Conservation (phyloP, 1,140 invertebrate genomes). For the Bombus balteatus region DNA sequence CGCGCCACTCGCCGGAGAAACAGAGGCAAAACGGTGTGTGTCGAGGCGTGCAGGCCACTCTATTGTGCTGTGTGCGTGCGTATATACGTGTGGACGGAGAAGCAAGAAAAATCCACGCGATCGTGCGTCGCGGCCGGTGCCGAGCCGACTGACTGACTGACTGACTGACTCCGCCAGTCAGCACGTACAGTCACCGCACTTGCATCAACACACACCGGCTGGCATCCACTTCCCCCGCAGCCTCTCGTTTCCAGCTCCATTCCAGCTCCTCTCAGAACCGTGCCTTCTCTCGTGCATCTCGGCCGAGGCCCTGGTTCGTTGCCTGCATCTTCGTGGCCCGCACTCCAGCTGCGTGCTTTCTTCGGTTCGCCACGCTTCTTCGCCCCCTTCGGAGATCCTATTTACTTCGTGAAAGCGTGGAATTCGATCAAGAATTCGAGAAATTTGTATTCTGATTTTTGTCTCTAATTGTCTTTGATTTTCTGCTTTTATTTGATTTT, state of each 20-base stretch:
- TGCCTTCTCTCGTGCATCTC: conserved; percentile 15
- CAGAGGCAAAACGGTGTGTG: not conserved
- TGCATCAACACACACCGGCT: conserved; percentile 67
- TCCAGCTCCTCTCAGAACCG: conserved; percentile 46
- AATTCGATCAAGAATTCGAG: not conserved
- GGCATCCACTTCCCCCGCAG: conserved; percentile 61
- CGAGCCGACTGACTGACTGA: conserved; percentile 76
- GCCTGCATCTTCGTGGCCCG: conserved; percentile 12
- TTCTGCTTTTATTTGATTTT: not conserved
- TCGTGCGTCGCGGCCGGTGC: conserved; percentile 71
- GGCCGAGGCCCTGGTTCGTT: not conserved
- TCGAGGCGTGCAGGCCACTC: not conserved
- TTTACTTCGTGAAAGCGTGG: not conserved
- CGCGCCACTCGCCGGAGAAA: not conserved
- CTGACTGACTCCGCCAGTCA: conserved; percentile 69
- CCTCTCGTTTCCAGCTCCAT: conserved; percentile 67
- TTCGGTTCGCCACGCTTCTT: not conserved
- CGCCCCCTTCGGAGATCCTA: not conserved
- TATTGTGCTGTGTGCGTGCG: not conserved
- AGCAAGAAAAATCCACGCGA: conserved; percentile 44
- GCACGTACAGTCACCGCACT: conserved; percentile 67
- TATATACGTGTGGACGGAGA: not conserved
- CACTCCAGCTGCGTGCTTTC: conserved; percentile 2
- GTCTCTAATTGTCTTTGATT: not conserved
- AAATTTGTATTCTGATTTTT: not conserved